Percentiles rank a stretch among this genome's conserved stretches.
Evolutionary conservation across 2,113 vertebrate genomes (phyloP).

Genomic region (Heterocephalus glaber): DNA sequence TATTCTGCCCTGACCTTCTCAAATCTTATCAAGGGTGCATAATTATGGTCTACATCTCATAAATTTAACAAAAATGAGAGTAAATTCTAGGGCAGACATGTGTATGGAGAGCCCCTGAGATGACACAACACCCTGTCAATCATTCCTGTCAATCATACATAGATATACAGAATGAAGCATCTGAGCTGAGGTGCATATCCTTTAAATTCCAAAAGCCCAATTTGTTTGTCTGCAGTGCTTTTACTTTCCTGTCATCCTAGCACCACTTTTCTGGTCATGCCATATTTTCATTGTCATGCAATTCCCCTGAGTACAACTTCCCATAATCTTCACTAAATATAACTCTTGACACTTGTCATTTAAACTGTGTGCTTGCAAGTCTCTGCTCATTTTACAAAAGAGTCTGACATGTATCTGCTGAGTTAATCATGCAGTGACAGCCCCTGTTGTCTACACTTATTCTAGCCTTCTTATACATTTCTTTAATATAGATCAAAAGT

Average conservation of each 20-base stretch:
- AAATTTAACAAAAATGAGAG: not conserved
- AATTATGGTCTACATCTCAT: not conserved
- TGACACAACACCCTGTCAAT: not conserved
- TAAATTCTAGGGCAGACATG: not conserved
- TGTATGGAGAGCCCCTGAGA: not conserved
- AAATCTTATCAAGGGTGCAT: not conserved
- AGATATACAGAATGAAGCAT: rapidly evolving
- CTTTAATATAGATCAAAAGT: not conserved
- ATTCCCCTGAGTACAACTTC: not conserved
- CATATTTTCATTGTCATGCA: not conserved
- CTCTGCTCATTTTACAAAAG: not conserved
- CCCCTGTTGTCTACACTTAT: not conserved
- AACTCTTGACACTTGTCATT: not conserved
- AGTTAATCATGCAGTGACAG: not conserved
- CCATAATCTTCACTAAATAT: not conserved
- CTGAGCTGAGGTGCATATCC: not conserved
- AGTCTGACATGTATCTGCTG: not conserved
- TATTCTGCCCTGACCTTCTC: not conserved
- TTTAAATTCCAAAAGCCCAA: not conserved
- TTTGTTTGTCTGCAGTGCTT: not conserved
- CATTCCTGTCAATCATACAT: not conserved
- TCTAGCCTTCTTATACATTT: not conserved
- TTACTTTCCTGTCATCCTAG: not conserved
- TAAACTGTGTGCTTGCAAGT: not conserved
- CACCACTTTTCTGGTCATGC: not conserved